Evolutionary conservation across 2,888 invertebrate species (phyloP).

Genomic region (Pseudoips prasinana): DNA sequence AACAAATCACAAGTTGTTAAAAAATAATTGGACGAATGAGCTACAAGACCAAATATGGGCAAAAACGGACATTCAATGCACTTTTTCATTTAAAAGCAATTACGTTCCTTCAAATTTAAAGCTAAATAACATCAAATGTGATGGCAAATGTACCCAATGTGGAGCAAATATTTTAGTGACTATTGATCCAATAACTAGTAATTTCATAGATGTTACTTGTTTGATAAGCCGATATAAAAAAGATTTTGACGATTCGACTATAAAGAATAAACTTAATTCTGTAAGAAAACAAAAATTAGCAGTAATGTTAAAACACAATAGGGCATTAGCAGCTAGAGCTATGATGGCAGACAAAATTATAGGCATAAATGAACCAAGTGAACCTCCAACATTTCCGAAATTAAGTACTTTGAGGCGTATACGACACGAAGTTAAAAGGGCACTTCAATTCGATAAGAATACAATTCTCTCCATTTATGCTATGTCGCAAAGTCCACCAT

Average conservation of each 20-base stretch:
- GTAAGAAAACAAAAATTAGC: constrained; percentile 8
- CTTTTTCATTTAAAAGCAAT: constrained; percentile 13
- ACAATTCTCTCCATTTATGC: constrained; percentile 14
- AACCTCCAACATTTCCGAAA: constrained; percentile 15
- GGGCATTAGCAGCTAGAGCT: constrained; percentile 8
- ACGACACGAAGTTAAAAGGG: constrained; percentile 10
- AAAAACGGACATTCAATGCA: no score
- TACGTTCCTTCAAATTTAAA: constrained; percentile 12
- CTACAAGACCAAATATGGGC: constrained; percentile 14
- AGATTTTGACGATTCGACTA: constrained; percentile 9
- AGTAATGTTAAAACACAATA: constrained; percentile 9
- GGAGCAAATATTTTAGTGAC: constrained; percentile 11
- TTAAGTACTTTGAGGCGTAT: constrained; percentile 12
- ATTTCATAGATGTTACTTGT: constrained; percentile 13
- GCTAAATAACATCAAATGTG: constrained; percentile 8
- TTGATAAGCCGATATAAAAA: constrained; percentile 9
- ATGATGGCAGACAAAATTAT: constrained; percentile 10
- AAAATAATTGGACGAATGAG: constrained; percentile 12
- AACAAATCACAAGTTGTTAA: constrained; percentile 9
- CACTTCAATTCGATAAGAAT: constrained; percentile 14
- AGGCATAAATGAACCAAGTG: constrained; percentile 4
- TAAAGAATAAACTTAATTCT: constrained; percentile 13
- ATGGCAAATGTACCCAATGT: constrained; percentile 16
- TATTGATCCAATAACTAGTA: constrained; percentile 7
- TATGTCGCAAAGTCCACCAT: constrained; percentile 12